Evolutionary conservation across 2,888 invertebrate genomes (phyloP).

Genomic region (Tortricodes alternella): DNA sequence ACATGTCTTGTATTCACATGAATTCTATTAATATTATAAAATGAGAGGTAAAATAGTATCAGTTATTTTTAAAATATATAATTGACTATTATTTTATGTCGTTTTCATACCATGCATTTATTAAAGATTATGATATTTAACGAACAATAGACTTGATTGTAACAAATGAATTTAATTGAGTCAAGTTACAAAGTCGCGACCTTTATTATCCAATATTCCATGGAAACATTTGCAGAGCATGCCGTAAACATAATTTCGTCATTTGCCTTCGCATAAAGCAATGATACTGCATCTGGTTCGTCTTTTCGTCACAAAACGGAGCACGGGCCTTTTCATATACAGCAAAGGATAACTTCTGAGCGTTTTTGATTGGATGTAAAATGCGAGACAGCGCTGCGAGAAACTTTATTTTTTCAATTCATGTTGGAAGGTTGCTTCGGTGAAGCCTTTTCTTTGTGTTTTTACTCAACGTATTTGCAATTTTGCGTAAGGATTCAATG

Average conservation of each 20-base stretch:
- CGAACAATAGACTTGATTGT: too few species aligned
- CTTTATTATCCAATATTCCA: conserved; percentile 26
- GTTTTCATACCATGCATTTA: too few species aligned
- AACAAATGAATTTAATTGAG: too few species aligned
- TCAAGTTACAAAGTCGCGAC: conserved; percentile 11
- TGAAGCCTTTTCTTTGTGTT: conserved; percentile 11
- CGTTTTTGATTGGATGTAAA: conserved; percentile 34
- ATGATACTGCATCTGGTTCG: conserved; percentile 26
- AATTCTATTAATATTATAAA: too few species aligned
- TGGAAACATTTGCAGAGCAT: conserved; percentile 21
- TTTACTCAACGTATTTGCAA: conserved; percentile 4
- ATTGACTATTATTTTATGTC: too few species aligned
- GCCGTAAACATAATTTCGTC: conserved; percentile 20
- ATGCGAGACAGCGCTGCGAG: conserved; percentile 29
- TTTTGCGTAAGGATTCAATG: conserved; percentile 14
- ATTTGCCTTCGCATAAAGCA: conserved; percentile 24
- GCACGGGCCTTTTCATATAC: conserved; percentile 20
- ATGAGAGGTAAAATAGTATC: too few species aligned
- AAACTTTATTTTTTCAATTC: conserved; percentile 31
- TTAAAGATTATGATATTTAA: too few species aligned
- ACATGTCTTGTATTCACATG: too few species aligned
- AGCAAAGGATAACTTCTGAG: conserved; percentile 29
- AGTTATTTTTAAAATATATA: too few species aligned
- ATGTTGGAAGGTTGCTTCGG: conserved; percentile 12
- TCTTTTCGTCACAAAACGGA: conserved; percentile 13